Percentiles rank a stretch among this genome's conserved stretches.
Conservation (phyloP, 2,888 invertebrate genomes). For the Chrysina gloriosa region DNA sequence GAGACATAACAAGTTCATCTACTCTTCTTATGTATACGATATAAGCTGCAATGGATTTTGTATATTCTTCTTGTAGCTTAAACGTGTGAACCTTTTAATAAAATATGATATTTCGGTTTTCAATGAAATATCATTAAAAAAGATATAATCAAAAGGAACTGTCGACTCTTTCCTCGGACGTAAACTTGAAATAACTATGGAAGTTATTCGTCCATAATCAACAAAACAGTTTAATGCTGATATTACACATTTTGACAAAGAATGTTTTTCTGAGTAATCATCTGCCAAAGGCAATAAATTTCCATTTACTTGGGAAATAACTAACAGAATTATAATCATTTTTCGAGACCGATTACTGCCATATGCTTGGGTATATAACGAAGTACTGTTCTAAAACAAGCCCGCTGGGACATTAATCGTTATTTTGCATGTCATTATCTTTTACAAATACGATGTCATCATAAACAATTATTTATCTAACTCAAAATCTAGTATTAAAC, state of each 20-base stretch:
- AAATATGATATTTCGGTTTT: neutral
- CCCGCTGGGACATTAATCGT: neutral
- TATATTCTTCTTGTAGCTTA: slow-evolving; percentile 16
- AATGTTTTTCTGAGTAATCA: slow-evolving; percentile 19
- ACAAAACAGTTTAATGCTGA: neutral
- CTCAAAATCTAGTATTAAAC: neutral
- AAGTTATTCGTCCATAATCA: neutral
- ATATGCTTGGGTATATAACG: neutral
- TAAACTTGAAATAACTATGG: slow-evolving; percentile 1
- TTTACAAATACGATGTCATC: neutral
- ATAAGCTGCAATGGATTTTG: slow-evolving; percentile 46
- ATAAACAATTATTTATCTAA: neutral
- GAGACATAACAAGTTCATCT: slow-evolving; percentile 43
- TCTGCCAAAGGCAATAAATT: slow-evolving; percentile 1
- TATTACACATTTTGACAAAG: slow-evolving; percentile 10
- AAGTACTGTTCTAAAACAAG: neutral
- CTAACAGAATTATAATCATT: slow-evolving; percentile 7
- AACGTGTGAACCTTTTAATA: neutral
- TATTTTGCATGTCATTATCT: neutral
- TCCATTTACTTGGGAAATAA: neutral
- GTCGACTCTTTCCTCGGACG: slow-evolving; percentile 1
- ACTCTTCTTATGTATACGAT: slow-evolving; percentile 47
- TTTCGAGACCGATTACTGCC: neutral
- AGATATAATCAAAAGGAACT: slow-evolving; percentile 7
- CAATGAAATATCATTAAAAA: slow-evolving; percentile 9